Evolutionary conservation across 2,113 vertebrate genomes (phyloP).

Genomic region (Pseudorasbora parva): DNA sequence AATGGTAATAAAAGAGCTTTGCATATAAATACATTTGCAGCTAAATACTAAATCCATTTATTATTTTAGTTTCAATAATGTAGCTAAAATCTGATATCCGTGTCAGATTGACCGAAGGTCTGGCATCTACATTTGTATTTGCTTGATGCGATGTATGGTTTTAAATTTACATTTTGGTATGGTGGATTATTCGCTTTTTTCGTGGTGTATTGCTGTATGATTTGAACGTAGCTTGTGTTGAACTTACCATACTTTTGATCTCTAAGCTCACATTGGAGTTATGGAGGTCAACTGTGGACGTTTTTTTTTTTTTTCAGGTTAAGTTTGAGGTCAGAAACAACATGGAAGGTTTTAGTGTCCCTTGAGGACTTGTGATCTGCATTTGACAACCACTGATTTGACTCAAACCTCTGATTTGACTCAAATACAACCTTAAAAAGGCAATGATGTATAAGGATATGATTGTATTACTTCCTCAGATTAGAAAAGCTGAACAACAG

Average conservation of each 20-base stretch:
- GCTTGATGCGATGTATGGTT: not conserved
- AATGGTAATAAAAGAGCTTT: not conserved
- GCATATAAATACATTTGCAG: not conserved
- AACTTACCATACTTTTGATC: not conserved
- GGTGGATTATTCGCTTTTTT: not conserved
- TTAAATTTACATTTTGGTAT: not conserved
- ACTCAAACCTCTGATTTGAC: slow-evolving; percentile 53
- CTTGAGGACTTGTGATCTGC: slow-evolving; percentile 1
- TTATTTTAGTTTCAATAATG: not conserved
- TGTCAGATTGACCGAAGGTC: not conserved
- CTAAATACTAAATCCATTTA: not conserved
- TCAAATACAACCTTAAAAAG: slow-evolving; percentile 52
- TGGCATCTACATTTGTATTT: not conserved
- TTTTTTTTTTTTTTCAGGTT: slow-evolving; percentile 5
- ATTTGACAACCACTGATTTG: slow-evolving; percentile 56
- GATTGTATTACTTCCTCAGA: slow-evolving; percentile 39
- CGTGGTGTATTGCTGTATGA: not conserved
- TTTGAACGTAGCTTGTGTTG: not conserved
- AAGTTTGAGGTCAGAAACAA: slow-evolving; percentile 37
- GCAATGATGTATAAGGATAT: too few species aligned
- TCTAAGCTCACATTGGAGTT: not conserved
- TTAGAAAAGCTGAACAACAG: not conserved
- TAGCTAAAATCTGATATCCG: not conserved
- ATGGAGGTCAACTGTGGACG: not conserved
- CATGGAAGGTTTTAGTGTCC: slow-evolving; percentile 16